A percentile compares a stretch with the other conserved stretches of the same genome.
Evolutionary conservation across 2,888 invertebrate species (phyloP).

Genomic region (Trichopoda pennipes): DNA sequence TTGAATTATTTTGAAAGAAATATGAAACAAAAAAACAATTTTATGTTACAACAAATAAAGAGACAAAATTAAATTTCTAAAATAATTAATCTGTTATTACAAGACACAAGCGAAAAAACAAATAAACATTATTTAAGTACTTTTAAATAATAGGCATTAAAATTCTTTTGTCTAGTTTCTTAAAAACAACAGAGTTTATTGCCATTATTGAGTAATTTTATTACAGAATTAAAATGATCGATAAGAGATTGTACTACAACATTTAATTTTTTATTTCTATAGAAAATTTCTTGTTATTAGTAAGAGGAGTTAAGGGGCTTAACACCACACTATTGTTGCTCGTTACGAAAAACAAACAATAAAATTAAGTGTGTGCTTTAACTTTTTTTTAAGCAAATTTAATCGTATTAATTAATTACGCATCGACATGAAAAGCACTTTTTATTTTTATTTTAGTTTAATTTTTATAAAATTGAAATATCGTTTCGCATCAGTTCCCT

Average conservation of each 20-base stretch:
- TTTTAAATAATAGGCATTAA: too few species aligned
- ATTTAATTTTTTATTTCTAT: neutral
- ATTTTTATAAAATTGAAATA: too few species aligned
- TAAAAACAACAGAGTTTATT: slow-evolving; percentile 33
- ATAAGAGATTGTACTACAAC: slow-evolving; percentile 16
- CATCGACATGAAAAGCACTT: neutral
- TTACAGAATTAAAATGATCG: neutral
- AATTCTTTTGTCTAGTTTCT: too few species aligned
- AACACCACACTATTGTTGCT: slow-evolving; percentile 2
- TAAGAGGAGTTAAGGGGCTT: neutral
- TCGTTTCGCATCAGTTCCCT: too few species aligned
- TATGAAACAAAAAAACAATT: too few species aligned
- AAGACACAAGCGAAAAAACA: too few species aligned
- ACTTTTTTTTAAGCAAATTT: slow-evolving; percentile 18
- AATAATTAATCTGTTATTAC: too few species aligned
- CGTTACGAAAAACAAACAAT: slow-evolving; percentile 16
- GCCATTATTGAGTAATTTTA: slow-evolving; percentile 11
- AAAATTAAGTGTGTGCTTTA: slow-evolving; percentile 2
- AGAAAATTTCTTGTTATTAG: slow-evolving; percentile 6
- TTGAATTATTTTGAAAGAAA: too few species aligned
- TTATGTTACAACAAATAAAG: too few species aligned
- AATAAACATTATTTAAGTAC: too few species aligned
- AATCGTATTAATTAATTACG: neutral
- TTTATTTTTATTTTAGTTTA: too few species aligned
- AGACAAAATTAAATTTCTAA: too few species aligned